Evolutionary conservation across 2,888 invertebrate species (phyloP).

Genomic region (Blastobasis adustella): DNA sequence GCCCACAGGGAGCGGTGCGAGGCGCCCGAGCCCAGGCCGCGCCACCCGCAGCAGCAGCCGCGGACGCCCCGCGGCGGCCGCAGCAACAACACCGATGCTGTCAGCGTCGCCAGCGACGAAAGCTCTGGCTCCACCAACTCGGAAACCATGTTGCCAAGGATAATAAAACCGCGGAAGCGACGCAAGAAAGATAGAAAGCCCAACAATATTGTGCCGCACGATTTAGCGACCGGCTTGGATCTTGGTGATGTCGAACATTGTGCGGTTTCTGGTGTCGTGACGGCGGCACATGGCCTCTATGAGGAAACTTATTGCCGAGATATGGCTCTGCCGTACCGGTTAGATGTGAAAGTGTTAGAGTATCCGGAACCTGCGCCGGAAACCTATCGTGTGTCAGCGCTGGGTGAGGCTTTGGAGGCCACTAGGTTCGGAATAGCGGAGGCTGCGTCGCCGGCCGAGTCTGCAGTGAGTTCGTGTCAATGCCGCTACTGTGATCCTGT

Average conservation of each 20-base stretch:
- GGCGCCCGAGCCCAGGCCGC: conserved; percentile 52
- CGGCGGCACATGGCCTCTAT: conserved; percentile 50
- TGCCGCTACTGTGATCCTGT: conserved; percentile 85
- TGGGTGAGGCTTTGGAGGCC: conserved; percentile 69
- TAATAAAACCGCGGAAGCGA: conserved; percentile 91
- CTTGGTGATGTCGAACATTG: conserved; percentile 64
- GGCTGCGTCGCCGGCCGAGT: conserved; percentile 61
- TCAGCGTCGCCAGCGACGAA: conserved; percentile 85
- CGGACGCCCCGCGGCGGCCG: conserved; percentile 54
- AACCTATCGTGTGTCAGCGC: conserved; percentile 66
- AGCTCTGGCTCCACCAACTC: conserved; percentile 79
- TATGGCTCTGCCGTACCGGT: conserved; percentile 64
- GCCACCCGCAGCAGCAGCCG: conserved; percentile 58
- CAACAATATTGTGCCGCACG: conserved; percentile 65
- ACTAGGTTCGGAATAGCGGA: conserved; percentile 60
- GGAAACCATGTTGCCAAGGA: conserved; percentile 88
- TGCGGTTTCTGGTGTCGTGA: conserved; percentile 48
- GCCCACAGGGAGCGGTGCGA: conserved; percentile 55
- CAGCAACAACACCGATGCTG: conserved; percentile 77
- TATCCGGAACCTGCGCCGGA: conserved; percentile 56
- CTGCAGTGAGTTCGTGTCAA: conserved; percentile 76
- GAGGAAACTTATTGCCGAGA: conserved; percentile 68
- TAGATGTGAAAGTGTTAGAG: conserved; percentile 60
- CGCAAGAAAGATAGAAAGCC: conserved; percentile 93
- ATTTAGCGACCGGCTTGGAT: conserved; percentile 53